Evolutionary conservation across 2,113 vertebrate genomes (phyloP).

Genomic region (Stigmatopora nigra): DNA sequence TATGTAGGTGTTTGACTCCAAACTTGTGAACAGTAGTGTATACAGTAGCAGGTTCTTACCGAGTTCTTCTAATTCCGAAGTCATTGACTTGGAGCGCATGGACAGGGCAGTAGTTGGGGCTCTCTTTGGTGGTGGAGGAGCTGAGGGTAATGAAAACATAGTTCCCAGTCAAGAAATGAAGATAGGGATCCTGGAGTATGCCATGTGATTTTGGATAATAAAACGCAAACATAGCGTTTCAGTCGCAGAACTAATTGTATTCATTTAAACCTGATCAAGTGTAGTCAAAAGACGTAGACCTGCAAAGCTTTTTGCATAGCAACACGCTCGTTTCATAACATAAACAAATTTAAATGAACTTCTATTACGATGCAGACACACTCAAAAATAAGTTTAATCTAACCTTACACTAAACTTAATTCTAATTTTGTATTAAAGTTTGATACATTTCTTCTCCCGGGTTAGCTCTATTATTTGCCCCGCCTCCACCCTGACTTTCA

Average conservation of each 20-base stretch:
- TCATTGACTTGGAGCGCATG: conserved; percentile 97
- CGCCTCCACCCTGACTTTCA: too few relatives aligned
- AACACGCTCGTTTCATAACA: too few relatives aligned
- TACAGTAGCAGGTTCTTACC: conserved; percentile 73
- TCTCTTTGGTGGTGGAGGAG: conserved; percentile 88
- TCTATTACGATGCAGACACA: too few relatives aligned
- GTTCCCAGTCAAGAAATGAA: neutral
- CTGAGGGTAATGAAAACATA: conserved; percentile 50
- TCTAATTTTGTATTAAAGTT: too few relatives aligned
- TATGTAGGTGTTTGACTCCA: too few relatives aligned
- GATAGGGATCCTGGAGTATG: neutral
- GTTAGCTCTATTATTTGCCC: too few relatives aligned
- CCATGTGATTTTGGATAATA: neutral
- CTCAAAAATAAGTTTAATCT: too few relatives aligned
- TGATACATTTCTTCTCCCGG: too few relatives aligned
- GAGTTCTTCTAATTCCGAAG: conserved; percentile 94
- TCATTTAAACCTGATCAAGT: neutral
- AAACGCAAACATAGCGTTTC: neutral
- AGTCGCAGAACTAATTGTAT: neutral
- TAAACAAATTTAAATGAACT: too few relatives aligned
- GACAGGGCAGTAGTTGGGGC: conserved; percentile 94
- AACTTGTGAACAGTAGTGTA: too few relatives aligned
- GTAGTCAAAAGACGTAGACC: neutral
- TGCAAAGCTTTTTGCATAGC: neutral
- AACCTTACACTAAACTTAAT: too few relatives aligned